Conservation (phyloP, 2,888 invertebrate species). For the Lasioglossum pauxillum region DNA sequence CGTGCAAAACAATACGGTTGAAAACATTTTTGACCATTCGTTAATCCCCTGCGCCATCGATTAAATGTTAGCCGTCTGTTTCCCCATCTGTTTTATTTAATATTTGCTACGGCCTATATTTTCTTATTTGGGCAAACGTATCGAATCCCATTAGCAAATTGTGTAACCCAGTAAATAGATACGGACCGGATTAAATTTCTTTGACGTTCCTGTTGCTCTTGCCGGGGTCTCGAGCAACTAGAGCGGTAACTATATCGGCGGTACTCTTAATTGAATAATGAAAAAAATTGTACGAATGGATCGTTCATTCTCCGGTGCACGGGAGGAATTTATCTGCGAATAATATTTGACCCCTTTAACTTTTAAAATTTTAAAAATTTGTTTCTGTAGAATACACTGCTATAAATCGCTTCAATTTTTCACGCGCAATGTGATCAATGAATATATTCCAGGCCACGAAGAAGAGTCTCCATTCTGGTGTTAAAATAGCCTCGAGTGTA, state of each 20-base stretch:
- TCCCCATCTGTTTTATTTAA: neutral
- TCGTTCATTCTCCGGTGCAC: neutral
- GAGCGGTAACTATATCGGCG: neutral
- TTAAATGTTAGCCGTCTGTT: neutral
- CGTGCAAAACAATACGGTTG: neutral
- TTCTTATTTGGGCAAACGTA: constrained; percentile 10
- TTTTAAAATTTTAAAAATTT: no score
- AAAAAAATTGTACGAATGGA: neutral
- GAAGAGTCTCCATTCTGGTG: neutral
- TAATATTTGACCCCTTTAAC: neutral
- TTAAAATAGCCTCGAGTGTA: neutral
- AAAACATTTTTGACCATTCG: neutral
- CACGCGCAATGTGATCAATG: neutral
- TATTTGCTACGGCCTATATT: neutral
- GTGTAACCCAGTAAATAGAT: constrained; percentile 9
- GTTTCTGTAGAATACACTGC: no score
- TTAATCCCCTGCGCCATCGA: neutral
- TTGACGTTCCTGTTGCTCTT: constrained; percentile 5
- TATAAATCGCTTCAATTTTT: no score
- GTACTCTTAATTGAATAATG: neutral
- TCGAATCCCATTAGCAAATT: constrained; percentile 15
- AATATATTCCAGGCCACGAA: neutral
- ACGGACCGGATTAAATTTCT: constrained; percentile 20
- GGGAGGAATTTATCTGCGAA: neutral
- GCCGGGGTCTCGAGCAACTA: neutral